Conservation (phyloP, 1,140 invertebrate species). For the Musca domestica region DNA sequence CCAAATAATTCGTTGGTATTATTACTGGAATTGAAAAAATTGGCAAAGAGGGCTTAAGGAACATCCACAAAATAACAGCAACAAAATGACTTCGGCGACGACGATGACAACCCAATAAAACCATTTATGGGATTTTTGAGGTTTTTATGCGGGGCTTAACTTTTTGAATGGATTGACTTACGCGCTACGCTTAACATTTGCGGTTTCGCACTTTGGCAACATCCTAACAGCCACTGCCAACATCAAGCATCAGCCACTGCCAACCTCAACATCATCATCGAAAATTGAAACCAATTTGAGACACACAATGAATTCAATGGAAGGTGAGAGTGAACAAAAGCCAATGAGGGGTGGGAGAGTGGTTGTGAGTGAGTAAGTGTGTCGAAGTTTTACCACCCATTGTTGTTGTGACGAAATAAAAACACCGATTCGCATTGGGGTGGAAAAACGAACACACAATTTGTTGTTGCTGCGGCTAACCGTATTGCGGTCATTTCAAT, state of each 20-base stretch:
- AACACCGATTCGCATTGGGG: conserved; percentile 10
- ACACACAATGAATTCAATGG: too few relatives aligned
- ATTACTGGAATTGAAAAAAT: neutral
- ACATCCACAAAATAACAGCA: too few relatives aligned
- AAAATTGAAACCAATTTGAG: too few relatives aligned
- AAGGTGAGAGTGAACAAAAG: too few relatives aligned
- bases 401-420: neutral
- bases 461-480: neutral
- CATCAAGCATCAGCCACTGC: neutral
- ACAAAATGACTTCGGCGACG: too few relatives aligned
- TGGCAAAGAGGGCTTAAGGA: neutral
- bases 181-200: conserved; percentile 18
- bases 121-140: conserved; percentile 28
- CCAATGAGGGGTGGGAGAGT: neutral
- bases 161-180: conserved; percentile 15
- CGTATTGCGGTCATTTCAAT: too few relatives aligned
- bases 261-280: too few relatives aligned
- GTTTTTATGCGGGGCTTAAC: neutral
- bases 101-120: conserved; percentile 29
- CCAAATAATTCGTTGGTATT: too few relatives aligned
- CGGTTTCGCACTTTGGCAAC: conserved; percentile 10
- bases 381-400: conserved; percentile 9
- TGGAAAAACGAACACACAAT: neutral
- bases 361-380: neutral
- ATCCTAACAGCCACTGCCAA: neutral